Conservation (phyloP, 2,113 vertebrate genomes). For the Thamnaconus septentrionalis region DNA sequence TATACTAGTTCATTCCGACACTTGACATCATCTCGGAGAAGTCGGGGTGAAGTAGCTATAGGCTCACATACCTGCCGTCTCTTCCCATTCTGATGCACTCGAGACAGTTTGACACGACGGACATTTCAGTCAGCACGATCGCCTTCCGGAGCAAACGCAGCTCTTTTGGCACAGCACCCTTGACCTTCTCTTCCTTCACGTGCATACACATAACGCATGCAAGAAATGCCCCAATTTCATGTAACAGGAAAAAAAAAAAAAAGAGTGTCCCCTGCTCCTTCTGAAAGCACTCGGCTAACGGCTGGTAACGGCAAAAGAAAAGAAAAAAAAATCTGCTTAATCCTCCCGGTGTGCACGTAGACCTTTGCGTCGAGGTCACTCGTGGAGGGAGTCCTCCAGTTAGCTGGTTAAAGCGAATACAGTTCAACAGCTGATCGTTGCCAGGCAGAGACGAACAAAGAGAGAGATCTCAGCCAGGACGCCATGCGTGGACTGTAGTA, state of each 20-base stretch:
- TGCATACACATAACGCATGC: conserved; percentile 60
- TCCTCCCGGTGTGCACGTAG: conserved; percentile 40
- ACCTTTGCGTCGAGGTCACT: conserved; percentile 20
- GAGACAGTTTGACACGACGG: conserved; percentile 77
- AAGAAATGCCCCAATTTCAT: conserved; percentile 5
- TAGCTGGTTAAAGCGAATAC: conserved; percentile 35
- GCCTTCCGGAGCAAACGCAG: conserved; percentile 32
- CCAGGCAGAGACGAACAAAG: conserved; percentile 16
- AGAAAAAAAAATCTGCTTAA: conserved; percentile 26
- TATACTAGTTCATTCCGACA: no score
- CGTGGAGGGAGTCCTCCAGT: conserved; percentile 22
- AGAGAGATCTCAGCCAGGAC: conserved; percentile 11
- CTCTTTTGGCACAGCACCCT: conserved; percentile 31
- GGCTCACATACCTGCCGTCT: conserved; percentile 75
- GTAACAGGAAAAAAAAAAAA: conserved; percentile 1
- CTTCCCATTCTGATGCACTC: conserved; percentile 70
- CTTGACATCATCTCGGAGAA: background rate
- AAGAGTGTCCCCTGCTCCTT: conserved; percentile 1
- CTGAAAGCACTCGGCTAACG: conserved; percentile 15
- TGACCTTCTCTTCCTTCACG: conserved; percentile 31
- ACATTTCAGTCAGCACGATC: conserved; percentile 72
- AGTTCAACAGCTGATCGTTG: conserved; percentile 36
- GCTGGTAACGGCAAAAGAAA: conserved; percentile 45
- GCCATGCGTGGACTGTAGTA: conserved; percentile 26
- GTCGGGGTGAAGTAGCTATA: conserved; percentile 1